A percentile compares a stretch with the other conserved stretches of the same genome.
phyloP scores from a whole-genome alignment of 1,140 invertebrate genomes.

The Drosophila mauritiana region DNA sequence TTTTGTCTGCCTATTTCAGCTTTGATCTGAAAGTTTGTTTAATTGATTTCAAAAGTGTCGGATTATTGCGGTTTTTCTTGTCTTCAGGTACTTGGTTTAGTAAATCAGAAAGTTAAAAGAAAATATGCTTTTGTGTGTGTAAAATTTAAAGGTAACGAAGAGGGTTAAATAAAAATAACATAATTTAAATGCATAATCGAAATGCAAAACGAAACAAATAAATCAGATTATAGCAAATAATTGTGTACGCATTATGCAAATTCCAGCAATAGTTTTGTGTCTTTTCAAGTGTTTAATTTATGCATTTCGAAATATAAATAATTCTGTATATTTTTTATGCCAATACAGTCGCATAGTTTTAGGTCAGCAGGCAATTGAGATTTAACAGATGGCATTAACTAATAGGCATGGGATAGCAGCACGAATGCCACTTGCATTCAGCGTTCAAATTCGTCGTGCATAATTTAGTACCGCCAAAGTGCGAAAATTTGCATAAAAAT shows the following conservation, averaged over 20 bases:
- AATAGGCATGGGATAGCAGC: slow-evolving; percentile 1
- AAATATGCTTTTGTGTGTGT: neutral
- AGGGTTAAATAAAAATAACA: neutral
- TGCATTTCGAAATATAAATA: slow-evolving; percentile 18
- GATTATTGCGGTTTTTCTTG: slow-evolving; percentile 11
- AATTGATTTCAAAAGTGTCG: slow-evolving; percentile 49
- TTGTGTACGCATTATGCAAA: slow-evolving; percentile 21
- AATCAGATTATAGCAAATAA: neutral
- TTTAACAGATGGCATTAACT: slow-evolving; percentile 8
- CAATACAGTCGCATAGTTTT: slow-evolving; percentile 28
- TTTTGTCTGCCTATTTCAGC: slow-evolving; percentile 17
- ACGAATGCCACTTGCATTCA: slow-evolving; percentile 33
- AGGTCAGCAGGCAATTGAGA: neutral
- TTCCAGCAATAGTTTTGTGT: slow-evolving; percentile 6
- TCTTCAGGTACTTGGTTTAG: neutral
- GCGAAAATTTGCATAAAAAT: slow-evolving; percentile 68
- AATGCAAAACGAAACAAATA: neutral
- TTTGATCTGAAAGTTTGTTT: slow-evolving; percentile 55
- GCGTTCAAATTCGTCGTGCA: slow-evolving; percentile 32
- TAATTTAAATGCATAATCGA: neutral
- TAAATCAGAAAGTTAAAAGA: slow-evolving; percentile 10
- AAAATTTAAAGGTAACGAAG: neutral
- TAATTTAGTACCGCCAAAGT: slow-evolving; percentile 28
- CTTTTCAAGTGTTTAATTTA: slow-evolving; percentile 39
- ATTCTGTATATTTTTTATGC: neutral